Conservation (phyloP, 2,888 invertebrate species). For the Boloria euphrosyne region DNA sequence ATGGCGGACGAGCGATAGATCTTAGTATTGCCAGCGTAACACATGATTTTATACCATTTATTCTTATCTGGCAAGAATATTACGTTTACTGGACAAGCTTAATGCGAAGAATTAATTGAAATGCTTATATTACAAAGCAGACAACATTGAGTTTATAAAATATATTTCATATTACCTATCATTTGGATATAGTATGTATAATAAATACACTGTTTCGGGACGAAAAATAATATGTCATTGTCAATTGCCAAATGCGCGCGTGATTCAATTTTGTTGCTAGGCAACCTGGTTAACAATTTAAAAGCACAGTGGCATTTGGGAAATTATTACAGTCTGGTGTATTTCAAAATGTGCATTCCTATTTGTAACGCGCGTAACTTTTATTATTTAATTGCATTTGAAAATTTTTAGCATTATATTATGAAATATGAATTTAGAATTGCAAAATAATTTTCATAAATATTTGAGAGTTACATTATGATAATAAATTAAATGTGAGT, state of each 20-base stretch:
- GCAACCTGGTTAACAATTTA: conserved; percentile 64
- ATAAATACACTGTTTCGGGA: not conserved
- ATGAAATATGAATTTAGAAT: conserved; percentile 10
- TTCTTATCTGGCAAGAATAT: conserved; percentile 25
- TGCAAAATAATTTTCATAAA: not conserved
- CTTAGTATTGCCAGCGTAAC: conserved; percentile 52
- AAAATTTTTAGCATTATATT: not conserved
- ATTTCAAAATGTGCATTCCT: conserved; percentile 24
- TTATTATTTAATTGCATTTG: not conserved
- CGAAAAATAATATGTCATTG: conserved; percentile 18
- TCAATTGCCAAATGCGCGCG: conserved; percentile 54
- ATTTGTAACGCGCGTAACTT: not conserved
- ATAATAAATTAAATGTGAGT: conserved; percentile 9
- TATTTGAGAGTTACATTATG: conserved; percentile 3
- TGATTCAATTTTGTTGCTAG: conserved; percentile 73
- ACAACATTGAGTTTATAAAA: not conserved
- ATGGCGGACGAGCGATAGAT: conserved; percentile 43
- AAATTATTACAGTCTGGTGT: conserved; percentile 26
- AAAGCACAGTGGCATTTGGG: conserved; percentile 58
- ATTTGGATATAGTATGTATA: not conserved
- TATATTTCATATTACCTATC: not conserved
- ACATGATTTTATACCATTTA: conserved; percentile 44
- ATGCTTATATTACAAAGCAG: too few species aligned
- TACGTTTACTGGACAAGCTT: not conserved
- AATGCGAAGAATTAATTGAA: too few species aligned